A percentile compares a stretch with the other conserved stretches of the same genome.
phyloP scores from a whole-genome alignment of 2,888 invertebrate genomes.

The Habrosyne pyritoides region DNA sequence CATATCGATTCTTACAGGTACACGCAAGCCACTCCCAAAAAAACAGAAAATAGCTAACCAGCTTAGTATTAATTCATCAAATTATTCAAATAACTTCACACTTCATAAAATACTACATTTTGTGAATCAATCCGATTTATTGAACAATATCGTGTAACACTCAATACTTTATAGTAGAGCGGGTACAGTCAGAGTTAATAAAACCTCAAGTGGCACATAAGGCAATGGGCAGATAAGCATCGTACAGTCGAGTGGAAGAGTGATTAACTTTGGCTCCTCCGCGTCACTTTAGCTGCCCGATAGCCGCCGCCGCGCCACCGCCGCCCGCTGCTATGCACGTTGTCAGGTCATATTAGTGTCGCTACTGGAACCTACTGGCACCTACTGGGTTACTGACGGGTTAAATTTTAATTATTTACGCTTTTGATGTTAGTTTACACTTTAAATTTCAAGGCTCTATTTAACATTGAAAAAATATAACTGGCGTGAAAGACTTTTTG shows the following conservation, averaged over 20 bases:
- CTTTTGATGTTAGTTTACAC: not conserved
- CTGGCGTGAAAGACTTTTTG: not conserved
- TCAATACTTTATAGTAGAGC: conserved; percentile 29
- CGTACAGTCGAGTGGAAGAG: conserved; percentile 68
- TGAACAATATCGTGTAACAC: conserved; percentile 26
- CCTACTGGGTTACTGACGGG: conserved; percentile 14
- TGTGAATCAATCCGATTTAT: conserved; percentile 37
- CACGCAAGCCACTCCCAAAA: no score
- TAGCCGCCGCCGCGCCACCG: no score
- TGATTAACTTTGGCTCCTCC: conserved; percentile 55
- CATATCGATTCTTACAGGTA: no score
- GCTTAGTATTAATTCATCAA: not conserved
- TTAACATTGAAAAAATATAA: no score
- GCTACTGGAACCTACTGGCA: conserved; percentile 38
- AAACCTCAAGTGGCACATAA: conserved; percentile 51
- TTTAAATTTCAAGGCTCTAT: not conserved
- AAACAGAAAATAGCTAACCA: not conserved
- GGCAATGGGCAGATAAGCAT: conserved; percentile 62
- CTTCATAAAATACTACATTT: conserved; percentile 13
- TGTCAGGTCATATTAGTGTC: conserved; percentile 50
- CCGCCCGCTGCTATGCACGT: conserved; percentile 22
- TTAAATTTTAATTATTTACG: conserved; percentile 8
- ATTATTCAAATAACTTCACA: conserved; percentile 8
- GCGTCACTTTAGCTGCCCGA: conserved; percentile 29
- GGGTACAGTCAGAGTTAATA: conserved; percentile 62